Conservation (phyloP, 2,888 invertebrate species). For the Drosophila algonquin region DNA sequence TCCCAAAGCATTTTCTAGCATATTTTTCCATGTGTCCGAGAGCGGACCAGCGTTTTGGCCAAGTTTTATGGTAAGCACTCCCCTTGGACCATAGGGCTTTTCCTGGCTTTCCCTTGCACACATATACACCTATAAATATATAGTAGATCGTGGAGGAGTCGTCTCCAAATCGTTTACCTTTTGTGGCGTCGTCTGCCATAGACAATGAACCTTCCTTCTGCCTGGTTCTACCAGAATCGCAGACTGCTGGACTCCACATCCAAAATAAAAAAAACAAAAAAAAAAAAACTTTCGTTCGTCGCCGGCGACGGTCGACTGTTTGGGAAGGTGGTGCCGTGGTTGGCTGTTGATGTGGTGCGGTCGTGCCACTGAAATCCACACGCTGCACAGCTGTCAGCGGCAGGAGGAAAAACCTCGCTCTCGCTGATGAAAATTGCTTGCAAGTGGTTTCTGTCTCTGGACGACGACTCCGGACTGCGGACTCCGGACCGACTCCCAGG, state of each 20-base stretch:
- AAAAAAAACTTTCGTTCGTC: constrained; percentile 1
- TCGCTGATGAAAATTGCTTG: constrained; percentile 77
- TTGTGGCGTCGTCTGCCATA: constrained; percentile 49
- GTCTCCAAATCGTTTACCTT: constrained; percentile 66
- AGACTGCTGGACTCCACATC: not conserved
- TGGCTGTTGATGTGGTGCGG: constrained; percentile 44
- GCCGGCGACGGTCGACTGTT: constrained; percentile 7
- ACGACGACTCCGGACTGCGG: constrained; percentile 6
- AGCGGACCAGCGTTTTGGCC: constrained; percentile 33
- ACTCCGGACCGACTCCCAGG: constrained; percentile 20
- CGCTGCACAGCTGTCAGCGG: constrained; percentile 66
- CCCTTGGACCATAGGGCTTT: not conserved
- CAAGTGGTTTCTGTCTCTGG: constrained; percentile 72
- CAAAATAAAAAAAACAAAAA: not conserved
- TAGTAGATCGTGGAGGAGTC: constrained; percentile 22
- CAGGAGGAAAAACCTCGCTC: constrained; percentile 40
- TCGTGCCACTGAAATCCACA: constrained; percentile 66
- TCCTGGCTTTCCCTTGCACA: not conserved
- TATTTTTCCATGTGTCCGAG: constrained; percentile 51
- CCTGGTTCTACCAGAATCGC: not conserved
- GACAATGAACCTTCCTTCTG: constrained; percentile 65
- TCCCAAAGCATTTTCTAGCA: constrained; percentile 49
- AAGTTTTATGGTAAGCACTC: constrained; percentile 66
- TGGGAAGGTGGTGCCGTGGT: not conserved
- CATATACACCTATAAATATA: too few relatives aligned